Conservation (phyloP, 1,140 invertebrate genomes). For the Lamellibrachia luymesi region DNA sequence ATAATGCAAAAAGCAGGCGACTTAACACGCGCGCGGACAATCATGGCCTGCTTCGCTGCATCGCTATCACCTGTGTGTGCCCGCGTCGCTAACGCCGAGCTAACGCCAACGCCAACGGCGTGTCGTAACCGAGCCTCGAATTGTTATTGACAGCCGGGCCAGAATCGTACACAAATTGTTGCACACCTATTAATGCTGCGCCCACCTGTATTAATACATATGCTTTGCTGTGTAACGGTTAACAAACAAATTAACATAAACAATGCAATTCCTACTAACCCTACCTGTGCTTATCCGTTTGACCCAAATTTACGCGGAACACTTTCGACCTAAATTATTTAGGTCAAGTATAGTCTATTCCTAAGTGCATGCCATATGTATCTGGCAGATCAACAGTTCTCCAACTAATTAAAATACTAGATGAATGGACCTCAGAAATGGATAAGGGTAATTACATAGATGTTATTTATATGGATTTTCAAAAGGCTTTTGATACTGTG, state of each 20-base stretch:
- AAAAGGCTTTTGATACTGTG: not conserved
- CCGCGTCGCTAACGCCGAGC: not conserved
- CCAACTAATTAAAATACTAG: too few species aligned
- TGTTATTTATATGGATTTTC: not conserved
- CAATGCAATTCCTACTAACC: not conserved
- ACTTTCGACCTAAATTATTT: not conserved
- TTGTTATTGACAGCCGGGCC: not conserved
- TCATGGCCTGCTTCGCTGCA: not conserved
- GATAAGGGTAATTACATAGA: not conserved
- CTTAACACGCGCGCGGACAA: not conserved
- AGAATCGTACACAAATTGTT: not conserved
- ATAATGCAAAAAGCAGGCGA: not conserved
- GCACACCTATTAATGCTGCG: not conserved
- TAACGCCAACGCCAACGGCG: not conserved
- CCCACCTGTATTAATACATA: not conserved
- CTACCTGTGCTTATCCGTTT: not conserved
- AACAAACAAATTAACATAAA: not conserved
- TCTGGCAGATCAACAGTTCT: too few species aligned
- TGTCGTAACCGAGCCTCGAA: too few species aligned
- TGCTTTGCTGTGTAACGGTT: not conserved
- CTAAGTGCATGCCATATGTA: not conserved
- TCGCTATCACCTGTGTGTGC: not conserved
- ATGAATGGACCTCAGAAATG: not conserved
- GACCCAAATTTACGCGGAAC: not conserved
- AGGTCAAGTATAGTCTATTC: not conserved